Percentiles rank a stretch among this genome's conserved stretches.
Conservation (phyloP, 2,888 invertebrate species). For the Cephonodes hylas region DNA sequence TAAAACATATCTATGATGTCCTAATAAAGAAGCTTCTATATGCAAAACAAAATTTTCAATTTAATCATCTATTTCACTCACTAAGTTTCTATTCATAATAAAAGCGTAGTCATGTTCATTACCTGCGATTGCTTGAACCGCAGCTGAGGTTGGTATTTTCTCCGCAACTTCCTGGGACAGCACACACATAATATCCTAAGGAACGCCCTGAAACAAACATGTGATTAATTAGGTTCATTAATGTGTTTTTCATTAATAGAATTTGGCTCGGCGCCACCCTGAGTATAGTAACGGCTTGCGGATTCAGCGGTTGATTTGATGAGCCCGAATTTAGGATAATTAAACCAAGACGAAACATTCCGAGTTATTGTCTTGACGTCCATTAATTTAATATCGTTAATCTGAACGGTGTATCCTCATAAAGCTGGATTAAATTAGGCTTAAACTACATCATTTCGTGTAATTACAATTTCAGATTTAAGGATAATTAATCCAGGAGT, state of each 20-base stretch:
- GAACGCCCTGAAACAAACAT: constrained; percentile 89
- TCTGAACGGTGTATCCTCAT: constrained; percentile 5
- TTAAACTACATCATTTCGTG: constrained; percentile 1
- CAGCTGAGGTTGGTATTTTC: constrained; percentile 91
- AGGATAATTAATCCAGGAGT: background rate
- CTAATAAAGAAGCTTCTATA: constrained; percentile 37
- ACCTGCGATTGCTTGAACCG: constrained; percentile 94
- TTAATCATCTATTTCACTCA: background rate
- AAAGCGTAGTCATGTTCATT: constrained; percentile 22
- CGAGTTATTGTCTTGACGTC: constrained; percentile 20
- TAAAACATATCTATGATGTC: constrained; percentile 55
- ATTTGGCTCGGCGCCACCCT: background rate
- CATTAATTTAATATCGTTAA: constrained; percentile 21
- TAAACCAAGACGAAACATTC: constrained; percentile 25
- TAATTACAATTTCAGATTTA: constrained; percentile 9
- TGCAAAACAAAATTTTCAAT: constrained; percentile 23
- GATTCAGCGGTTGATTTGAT: constrained; percentile 25
- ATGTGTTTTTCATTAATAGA: background rate
- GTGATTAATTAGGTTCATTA: constrained; percentile 7
- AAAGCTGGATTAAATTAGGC: constrained; percentile 8
- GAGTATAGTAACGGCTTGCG: constrained; percentile 19
- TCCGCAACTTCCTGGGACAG: constrained; percentile 90
- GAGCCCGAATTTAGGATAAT: constrained; percentile 30
- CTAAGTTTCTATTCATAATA: background rate
- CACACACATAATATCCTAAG: constrained; percentile 94